These are phyloP conservation scores for Zaprionus kolodkinae DNA, from an alignment of 1,140 invertebrate species.

Conservation along the genomic window DNA sequence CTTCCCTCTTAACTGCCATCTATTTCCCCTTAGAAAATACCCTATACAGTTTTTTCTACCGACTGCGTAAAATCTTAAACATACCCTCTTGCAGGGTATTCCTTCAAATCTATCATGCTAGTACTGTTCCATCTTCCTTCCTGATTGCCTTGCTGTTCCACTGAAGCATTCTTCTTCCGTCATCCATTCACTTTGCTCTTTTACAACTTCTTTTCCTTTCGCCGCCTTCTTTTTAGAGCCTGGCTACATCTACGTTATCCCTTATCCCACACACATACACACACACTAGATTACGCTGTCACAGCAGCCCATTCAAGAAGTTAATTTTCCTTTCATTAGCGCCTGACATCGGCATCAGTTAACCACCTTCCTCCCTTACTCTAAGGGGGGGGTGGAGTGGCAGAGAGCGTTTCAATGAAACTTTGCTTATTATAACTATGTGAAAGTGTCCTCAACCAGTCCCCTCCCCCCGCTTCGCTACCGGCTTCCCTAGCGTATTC, in stretches of 20 bases:
- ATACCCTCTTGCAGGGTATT: background rate
- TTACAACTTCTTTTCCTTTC: background rate
- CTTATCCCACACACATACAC: conserved; percentile 10
- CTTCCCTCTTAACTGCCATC: no score
- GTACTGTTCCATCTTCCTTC: background rate
- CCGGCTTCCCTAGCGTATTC: conserved; percentile 19
- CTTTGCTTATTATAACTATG: conserved; percentile 81
- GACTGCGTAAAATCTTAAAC: background rate
- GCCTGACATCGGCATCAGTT: conserved; percentile 64
- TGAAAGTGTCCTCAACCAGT: conserved; percentile 58
- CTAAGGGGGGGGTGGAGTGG: background rate
- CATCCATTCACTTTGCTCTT: background rate
- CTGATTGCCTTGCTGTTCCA: background rate
- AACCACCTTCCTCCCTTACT: conserved; percentile 21
- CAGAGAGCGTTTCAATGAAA: conserved; percentile 48
- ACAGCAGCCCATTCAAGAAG: conserved; percentile 48
- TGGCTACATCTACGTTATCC: background rate
- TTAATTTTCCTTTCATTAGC: conserved; percentile 72
- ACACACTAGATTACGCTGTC: conserved; percentile 30
- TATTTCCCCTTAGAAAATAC: no score
- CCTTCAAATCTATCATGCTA: background rate
- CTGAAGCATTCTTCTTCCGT: background rate
- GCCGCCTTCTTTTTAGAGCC: background rate
- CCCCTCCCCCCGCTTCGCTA: background rate
- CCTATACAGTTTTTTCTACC: no score